phyloP scores from a whole-genome alignment of 35 echinoderm and acorn worm genomes.

The Lytechinus pictus region DNA sequence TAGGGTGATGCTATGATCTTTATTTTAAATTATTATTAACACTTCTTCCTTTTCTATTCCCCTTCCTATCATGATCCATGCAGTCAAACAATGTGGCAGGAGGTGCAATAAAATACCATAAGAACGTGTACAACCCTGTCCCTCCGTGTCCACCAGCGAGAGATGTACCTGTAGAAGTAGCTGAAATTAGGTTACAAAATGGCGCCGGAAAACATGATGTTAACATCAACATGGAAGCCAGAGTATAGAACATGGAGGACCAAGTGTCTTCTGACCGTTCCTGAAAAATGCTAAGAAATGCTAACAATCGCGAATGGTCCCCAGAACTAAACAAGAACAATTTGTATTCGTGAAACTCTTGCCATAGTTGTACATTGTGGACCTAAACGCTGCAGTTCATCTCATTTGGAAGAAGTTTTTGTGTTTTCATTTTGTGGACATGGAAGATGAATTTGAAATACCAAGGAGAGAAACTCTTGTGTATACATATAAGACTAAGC shows the following conservation, averaged over 20 bases:
- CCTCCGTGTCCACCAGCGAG: neutral
- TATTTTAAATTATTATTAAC: neutral
- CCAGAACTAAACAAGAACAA: neutral
- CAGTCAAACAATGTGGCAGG: constrained; percentile 49
- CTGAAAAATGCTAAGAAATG: neutral
- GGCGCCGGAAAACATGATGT: constrained; percentile 28
- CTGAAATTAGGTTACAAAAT: constrained; percentile 49
- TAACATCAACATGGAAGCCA: constrained; percentile 39
- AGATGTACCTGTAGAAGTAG: constrained; percentile 14
- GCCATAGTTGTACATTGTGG: neutral
- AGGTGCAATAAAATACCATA: constrained; percentile 27
- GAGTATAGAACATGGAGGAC: constrained; percentile 18
- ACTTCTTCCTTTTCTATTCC: neutral
- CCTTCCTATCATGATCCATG: neutral
- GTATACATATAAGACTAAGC: neutral
- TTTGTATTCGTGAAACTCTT: neutral
- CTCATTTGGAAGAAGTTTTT: neutral
- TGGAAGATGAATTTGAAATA: neutral
- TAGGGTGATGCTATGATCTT: neutral
- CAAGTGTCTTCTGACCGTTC: neutral
- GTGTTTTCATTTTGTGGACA: neutral
- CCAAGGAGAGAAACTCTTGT: neutral
- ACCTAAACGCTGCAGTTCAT: neutral
- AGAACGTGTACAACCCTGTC: constrained; percentile 41
- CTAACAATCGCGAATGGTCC: neutral